Percentiles rank a stretch among this genome's conserved stretches.
Conservation (phyloP, 2,113 vertebrate species). For the Cervus canadensis region DNA sequence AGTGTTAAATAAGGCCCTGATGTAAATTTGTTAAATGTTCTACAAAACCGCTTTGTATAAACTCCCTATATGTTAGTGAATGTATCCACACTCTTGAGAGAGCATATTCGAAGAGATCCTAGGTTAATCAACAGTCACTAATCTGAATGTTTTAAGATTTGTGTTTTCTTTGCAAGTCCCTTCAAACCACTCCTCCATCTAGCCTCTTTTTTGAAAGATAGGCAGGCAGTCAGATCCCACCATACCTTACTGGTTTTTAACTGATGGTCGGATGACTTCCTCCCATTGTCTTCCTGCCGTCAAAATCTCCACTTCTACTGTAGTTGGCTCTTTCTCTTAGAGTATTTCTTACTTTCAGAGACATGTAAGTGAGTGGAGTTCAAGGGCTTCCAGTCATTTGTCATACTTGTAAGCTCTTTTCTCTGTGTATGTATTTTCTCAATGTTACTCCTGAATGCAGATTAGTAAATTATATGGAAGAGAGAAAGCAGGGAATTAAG, state of each 20-base stretch:
- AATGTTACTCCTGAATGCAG: background rate
- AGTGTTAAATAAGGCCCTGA: background rate
- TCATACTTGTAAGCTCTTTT: background rate
- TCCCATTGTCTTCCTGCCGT: background rate
- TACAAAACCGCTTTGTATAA: background rate
- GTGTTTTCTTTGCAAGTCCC: background rate
- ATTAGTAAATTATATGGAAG: background rate
- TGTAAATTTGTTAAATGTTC: background rate
- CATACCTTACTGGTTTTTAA: background rate
- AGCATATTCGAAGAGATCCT: background rate
- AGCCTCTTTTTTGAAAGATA: background rate
- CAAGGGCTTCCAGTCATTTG: background rate
- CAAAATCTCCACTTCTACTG: background rate
- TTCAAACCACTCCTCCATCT: background rate
- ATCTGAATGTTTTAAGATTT: background rate
- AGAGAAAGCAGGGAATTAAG: background rate
- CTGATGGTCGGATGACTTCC: too few relatives aligned
- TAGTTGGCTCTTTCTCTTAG: background rate
- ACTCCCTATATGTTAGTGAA: background rate
- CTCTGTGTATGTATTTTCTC: background rate
- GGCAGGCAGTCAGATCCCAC: background rate
- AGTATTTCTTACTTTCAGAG: background rate
- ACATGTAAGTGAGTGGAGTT: background rate
- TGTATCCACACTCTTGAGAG: background rate
- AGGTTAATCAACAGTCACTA: background rate